A percentile compares a stretch with the other conserved stretches of the same genome.
Evolutionary conservation across 1,140 invertebrate species (phyloP).

Genomic region (Drosophila pseudoananassae): DNA sequence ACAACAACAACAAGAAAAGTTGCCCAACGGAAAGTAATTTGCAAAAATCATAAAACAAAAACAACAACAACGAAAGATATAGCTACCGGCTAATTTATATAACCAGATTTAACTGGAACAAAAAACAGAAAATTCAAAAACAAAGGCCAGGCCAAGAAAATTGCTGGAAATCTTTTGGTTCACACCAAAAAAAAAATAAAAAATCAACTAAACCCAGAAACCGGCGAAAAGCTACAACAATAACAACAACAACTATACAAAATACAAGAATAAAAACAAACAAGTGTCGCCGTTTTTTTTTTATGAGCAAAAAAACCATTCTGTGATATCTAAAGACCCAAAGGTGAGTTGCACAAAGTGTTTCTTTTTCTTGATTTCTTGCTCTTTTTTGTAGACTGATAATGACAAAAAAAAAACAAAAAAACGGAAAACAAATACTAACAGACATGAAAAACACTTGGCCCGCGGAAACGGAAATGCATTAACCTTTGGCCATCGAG

Average conservation of each 20-base stretch:
- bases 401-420: constrained; percentile 1
- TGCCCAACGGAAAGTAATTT: constrained; percentile 55
- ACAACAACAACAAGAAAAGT: constrained; percentile 23
- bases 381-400: neutral
- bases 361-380: neutral
- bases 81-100: constrained; percentile 26
- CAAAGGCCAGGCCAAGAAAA: constrained; percentile 47
- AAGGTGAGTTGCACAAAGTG: constrained; percentile 68
- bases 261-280: constrained; percentile 32
- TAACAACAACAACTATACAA: neutral
- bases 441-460: constrained; percentile 24
- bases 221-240: constrained; percentile 27
- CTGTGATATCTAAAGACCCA: constrained; percentile 83
- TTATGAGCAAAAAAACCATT: constrained; percentile 65
- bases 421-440: neutral
- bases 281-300: constrained; percentile 56
- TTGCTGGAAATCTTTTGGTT: constrained; percentile 35
- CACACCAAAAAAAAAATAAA: constrained; percentile 19
- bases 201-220: constrained; percentile 5
- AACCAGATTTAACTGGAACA: constrained; percentile 46
- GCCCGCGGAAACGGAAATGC: constrained; percentile 57
- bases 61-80: constrained; percentile 14
- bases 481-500: constrained; percentile 38
- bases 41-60: constrained; percentile 39
- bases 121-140: neutral